Base-by-base conservation (phyloP, 2,113 vertebrate genomes). In the Galeopterus variegatus region DNA sequence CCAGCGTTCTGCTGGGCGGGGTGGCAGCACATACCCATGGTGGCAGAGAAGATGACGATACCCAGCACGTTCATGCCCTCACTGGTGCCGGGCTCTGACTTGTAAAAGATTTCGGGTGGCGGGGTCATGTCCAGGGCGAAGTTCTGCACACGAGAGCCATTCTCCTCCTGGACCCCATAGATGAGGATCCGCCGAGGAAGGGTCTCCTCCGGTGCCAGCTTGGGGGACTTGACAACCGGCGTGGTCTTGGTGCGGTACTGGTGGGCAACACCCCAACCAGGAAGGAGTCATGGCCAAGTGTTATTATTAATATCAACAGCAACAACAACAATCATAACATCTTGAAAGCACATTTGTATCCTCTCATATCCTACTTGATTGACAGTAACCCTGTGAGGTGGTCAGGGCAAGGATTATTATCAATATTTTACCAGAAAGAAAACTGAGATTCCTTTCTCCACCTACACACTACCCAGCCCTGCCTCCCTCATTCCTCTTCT, bases 61-160 rank as follows among this genome's bases (percentile, higher is more conserved):
- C 99, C 99, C n/a, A 99, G 98, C 33, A 99, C 99, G 0, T 99
- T 99, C 99, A 99, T 99, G 98, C 99, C 99, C 0, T 99, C 99
- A 0, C 99, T 99, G 75, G 99, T 99, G 36, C 99, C 99, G 0
- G 99, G 99, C 7, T 99, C 99, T 0, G 99, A 99, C 91, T 99
- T 99, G 98, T 99, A 99, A 87, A 99, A 97, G 87, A 99, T 99
- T 90, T 99, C 99, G 0, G 99, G 99, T 0, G 99, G 99, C 0
- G 99, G 99, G 3, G 99, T 99, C 89, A 99, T 99, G 91, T 99
- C 99, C 98, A 99, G 98, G 76, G 99, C 99, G 81, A 99, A 99
- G 97, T 99, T 99, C 98, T 99, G 99, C 73, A 99, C 92, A 0
- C 98, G 99, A 0, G 99, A 99, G 96, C 99, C 98, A 0, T 99